A percentile compares a stretch with the other conserved stretches of the same genome.
These are phyloP conservation scores for Apodemus sylvaticus DNA, from an alignment of 2,113 vertebrate species.

Conservation along the genomic window DNA sequence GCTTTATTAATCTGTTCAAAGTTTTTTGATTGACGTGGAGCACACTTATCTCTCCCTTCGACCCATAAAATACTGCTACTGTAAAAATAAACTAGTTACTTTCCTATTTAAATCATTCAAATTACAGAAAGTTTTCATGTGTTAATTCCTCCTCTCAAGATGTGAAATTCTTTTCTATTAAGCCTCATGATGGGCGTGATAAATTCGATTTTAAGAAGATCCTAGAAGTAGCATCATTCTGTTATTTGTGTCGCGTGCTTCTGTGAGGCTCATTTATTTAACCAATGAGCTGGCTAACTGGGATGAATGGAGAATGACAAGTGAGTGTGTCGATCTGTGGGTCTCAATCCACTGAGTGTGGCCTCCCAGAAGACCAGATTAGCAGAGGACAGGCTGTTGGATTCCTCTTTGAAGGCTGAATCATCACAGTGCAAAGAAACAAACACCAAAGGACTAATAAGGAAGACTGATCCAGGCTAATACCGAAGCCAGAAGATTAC, in stretches of 20 bases:
- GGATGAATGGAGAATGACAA: neutral
- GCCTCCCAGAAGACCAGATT: constrained; percentile 24
- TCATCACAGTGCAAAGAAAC: constrained; percentile 49
- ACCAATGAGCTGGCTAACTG: neutral
- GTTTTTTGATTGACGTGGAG: neutral
- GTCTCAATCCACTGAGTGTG: constrained; percentile 30
- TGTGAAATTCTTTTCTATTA: constrained; percentile 3
- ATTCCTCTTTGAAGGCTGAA: constrained; percentile 51
- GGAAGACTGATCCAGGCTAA: neutral
- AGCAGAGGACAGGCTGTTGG: neutral
- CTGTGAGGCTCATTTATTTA: neutral
- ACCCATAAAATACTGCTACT: neutral
- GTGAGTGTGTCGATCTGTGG: neutral
- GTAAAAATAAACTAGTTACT: neutral
- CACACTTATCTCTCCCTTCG: neutral
- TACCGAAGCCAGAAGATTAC: constrained; percentile 7
- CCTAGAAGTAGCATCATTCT: constrained; percentile 4
- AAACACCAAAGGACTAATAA: constrained; percentile 44
- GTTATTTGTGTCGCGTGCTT: neutral
- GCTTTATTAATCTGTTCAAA: neutral
- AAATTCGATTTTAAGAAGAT: neutral
- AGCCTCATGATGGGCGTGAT: neutral
- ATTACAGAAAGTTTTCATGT: neutral
- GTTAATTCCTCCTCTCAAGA: constrained; percentile 38
- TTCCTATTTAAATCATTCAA: constrained; percentile 24